Evolutionary conservation across 2,888 invertebrate genomes (phyloP), one percentile per base, ranked within the genome.

Genomic region (Synergus japonicus): DNA sequence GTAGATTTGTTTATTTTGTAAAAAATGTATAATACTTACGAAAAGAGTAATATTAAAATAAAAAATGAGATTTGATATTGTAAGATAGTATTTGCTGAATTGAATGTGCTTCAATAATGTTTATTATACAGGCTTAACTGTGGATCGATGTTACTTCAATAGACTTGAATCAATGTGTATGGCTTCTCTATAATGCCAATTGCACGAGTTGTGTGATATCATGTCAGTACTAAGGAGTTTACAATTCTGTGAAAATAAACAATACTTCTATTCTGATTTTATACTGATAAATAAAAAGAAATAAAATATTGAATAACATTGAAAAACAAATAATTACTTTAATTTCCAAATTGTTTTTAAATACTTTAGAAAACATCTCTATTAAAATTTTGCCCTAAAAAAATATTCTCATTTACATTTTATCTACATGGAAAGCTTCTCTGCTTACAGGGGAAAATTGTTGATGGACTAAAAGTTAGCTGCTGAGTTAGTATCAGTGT

Each of bases 121-220:
- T 73, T 73, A 54, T 54, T 49, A 41, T 73, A 73, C 18, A 37
- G 41, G 54, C 54, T 41, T 73, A 73, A 49, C n/a, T 73, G 73
- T 73, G 37, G 73, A 73, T 73, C 73, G 54, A 73, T 73, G 73
- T 54, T 54, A 54, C 73, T 73, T 69, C 69, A 46, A 69, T 69
- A 49, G 18, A 69, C 69, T 54, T 73, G 69, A 69, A 67, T 67
- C 43, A 18, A 67, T 44, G 22, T 69, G 67, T 54, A 73, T 73
- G 73, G 73, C 73, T 73, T 73, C 73, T 73, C 49, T 73, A 69
- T 69, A 69, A 69, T 37, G 49, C 69, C 69, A 69, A 54, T 73
- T 73, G 54, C 37, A 73, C 73, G 49, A 73, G 49, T 73, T n/a
- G 46, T n/a, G n/a, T 49, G 73, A 73, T 81, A 78, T 18, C 12